A percentile compares a stretch with the other conserved stretches of the same genome.
Conservation (phyloP, 2,113 vertebrate species). For the Brachionichthys hirsutus region DNA sequence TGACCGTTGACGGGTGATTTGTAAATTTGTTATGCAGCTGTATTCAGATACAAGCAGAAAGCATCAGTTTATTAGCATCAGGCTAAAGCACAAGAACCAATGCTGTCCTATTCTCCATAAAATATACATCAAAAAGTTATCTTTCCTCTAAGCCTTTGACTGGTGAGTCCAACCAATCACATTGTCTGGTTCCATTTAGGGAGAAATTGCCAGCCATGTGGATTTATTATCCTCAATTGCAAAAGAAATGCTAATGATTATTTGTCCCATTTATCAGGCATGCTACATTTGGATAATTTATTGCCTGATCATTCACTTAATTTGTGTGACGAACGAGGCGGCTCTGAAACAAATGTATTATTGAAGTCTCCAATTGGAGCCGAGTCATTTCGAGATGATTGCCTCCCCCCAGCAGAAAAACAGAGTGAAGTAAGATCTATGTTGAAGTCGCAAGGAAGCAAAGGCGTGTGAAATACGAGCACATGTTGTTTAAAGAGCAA, state of each 20-base stretch:
- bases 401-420: slow-evolving; percentile 1
- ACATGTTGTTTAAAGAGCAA: too few species aligned
- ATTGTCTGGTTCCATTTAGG: too few species aligned
- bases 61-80: too few species aligned
- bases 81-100: too few species aligned
- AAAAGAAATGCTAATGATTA: slow-evolving; percentile 8
- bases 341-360: slow-evolving; percentile 13
- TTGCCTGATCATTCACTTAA: slow-evolving; percentile 3
- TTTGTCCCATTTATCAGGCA: slow-evolving; percentile 7
- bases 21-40: too few species aligned
- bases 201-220: too few species aligned
- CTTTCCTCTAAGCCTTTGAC: too few species aligned
- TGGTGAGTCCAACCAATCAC: too few species aligned
- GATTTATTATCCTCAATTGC: slow-evolving; percentile 11
- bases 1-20: neutral
- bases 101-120: too few species aligned
- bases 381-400: slow-evolving; percentile 10
- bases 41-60: too few species aligned
- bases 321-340: slow-evolving; percentile 9
- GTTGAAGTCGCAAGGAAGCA: neutral
- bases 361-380: slow-evolving; percentile 5
- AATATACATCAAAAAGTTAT: too few species aligned
- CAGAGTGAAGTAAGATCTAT: neutral
- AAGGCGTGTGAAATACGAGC: neutral
- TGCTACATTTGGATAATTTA: neutral